Base-by-base conservation (phyloP, 2,113 vertebrate genomes). In the Carlito syrichta region DNA sequence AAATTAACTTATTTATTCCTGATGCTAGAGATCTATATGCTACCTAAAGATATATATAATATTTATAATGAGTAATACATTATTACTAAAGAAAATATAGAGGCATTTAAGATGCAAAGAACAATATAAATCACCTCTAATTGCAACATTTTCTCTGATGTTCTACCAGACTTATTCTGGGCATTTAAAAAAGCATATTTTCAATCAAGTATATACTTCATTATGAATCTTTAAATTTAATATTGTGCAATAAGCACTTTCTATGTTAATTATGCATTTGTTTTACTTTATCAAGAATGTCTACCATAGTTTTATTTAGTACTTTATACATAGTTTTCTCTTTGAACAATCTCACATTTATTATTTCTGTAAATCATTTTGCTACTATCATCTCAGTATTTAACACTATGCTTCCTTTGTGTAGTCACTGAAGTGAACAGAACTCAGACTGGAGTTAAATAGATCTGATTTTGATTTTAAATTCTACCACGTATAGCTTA, bases 71-170 rank as follows among this genome's bases (percentile, higher is more conserved):
- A 73, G 25, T 38, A 73, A 43, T 7, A 32, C 6, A 60, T 95
- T 82, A n/a, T 86, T 86, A 86, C 45, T 88, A 85, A 76, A 84
- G 50, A 71, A 97, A 87, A 84, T 52, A 38, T 66, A 35, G 95
- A 52, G 43, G 38, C 6, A 74, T 69, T 85, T 73, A 92, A 94
- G 45, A 92, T 35, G 38, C 11, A 56, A 73, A 92, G 35, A 48
- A 52, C 27, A 63, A 30, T 11, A 56, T 71, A 86, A 86, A 91
- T 63, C 38, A 74, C 3, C 17, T 78, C 20, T 54, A 54, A 76
- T 48, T 30, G 86, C 5, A 48, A 6, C 6, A 60, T 86, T n/a
- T 1, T 22, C 5, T 88, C 19, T 50, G 86, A 78, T 95, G 14
- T 76, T 88, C 60, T 54, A 94, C 2, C n/a, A 94, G 48, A 73